phyloP scores from a whole-genome alignment of 2,888 invertebrate species.

The Drosophila melanosoma region DNA sequence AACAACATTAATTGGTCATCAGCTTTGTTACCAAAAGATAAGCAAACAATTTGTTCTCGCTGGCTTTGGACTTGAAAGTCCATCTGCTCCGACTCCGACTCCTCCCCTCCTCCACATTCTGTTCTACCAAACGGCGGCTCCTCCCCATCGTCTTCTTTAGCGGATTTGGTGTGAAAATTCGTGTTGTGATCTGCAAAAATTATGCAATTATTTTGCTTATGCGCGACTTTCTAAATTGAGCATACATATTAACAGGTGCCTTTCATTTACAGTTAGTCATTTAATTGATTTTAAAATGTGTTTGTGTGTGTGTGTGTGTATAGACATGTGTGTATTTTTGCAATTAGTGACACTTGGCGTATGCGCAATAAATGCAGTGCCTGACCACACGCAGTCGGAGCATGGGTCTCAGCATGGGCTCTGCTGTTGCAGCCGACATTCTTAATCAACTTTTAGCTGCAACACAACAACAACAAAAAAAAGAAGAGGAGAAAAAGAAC shows the following conservation, averaged over 20 bases:
- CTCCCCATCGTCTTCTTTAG: not conserved
- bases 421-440: conserved; percentile 46
- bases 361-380: conserved; percentile 66
- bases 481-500: not conserved
- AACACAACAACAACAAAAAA: conserved; percentile 29
- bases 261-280: conserved; percentile 60
- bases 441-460: conserved; percentile 64
- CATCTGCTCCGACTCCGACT: conserved; percentile 8
- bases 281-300: conserved; percentile 57
- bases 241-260: conserved; percentile 48
- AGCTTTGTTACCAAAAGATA: conserved; percentile 69
- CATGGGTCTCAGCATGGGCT: conserved; percentile 35
- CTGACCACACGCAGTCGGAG: conserved; percentile 63
- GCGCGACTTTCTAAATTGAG: conserved; percentile 72
- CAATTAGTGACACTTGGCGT: conserved; percentile 75
- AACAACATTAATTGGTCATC: conserved; percentile 81
- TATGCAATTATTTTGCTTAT: conserved; percentile 71
- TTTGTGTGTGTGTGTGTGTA: conserved; percentile 7
- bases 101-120: not conserved
- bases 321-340: conserved; percentile 20
- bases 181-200: conserved; percentile 47
- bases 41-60: conserved; percentile 70
- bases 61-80: conserved; percentile 34
- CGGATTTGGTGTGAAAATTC: conserved; percentile 59
- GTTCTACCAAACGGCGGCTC: not conserved